These are phyloP conservation scores for Oceanites oceanicus DNA, from an alignment of 2,113 vertebrate species.

Conservation along the genomic window DNA sequence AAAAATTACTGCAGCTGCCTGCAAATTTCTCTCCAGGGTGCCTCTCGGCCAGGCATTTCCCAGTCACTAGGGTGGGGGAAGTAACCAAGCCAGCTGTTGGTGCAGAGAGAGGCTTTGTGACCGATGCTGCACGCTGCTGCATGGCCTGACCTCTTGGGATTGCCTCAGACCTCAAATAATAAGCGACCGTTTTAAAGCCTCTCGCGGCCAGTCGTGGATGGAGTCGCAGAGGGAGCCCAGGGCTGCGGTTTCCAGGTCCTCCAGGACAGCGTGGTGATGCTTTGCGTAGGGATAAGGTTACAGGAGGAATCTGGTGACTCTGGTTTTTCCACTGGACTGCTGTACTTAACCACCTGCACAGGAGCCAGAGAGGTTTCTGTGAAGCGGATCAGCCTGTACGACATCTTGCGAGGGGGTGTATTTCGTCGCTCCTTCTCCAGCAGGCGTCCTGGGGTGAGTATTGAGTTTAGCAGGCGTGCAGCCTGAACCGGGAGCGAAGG, in stretches of 20 bases:
- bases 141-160: accelerated
- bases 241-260: not conserved
- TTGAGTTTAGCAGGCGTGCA: not conserved
- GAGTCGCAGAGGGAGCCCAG: not conserved
- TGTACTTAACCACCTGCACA: slow-evolving; percentile 23
- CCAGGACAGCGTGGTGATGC: not conserved
- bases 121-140: not conserved
- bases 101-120: not conserved
- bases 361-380: slow-evolving; percentile 21
- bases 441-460: not conserved
- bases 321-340: slow-evolving; percentile 24
- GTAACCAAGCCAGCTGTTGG: accelerated
- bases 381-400: not conserved
- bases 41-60: not conserved
- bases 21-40: not conserved
- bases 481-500: not conserved
- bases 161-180: not conserved
- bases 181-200: not conserved
- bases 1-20: slow-evolving; percentile 22
- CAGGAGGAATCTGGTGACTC: slow-evolving; percentile 15
- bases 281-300: slow-evolving; percentile 24
- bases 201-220: not conserved
- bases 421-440: not conserved
- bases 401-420: not conserved
- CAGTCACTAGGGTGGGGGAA: not conserved